Conservation (phyloP, 2,797 vertebrate species). For the Varecia variegata region DNA sequence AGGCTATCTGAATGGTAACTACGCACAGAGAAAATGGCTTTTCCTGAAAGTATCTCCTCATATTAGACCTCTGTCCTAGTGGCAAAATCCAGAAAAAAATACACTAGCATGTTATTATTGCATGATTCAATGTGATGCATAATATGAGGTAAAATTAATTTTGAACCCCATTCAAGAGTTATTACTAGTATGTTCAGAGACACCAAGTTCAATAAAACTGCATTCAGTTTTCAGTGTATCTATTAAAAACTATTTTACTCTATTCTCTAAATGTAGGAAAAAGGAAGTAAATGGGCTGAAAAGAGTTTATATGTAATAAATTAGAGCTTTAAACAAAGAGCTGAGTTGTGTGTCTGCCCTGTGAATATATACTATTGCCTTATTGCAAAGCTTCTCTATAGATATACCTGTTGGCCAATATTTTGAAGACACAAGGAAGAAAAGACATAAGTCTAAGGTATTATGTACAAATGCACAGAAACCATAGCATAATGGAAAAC, state of each 20-base stretch:
- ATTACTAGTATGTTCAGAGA: constrained; percentile 14
- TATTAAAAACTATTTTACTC: not conserved
- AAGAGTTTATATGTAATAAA: not conserved
- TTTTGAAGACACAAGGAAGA: not conserved
- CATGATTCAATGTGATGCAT: not conserved
- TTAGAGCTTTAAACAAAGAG: constrained; percentile 36
- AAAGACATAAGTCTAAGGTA: not conserved
- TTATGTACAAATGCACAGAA: not conserved
- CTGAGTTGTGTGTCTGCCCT: not conserved
- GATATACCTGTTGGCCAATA: not conserved
- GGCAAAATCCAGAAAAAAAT: constrained; percentile 19
- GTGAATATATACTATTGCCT: not conserved
- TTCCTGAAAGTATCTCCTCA: not conserved
- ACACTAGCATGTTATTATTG: not conserved
- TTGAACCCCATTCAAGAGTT: not conserved
- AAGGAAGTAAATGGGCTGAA: not conserved
- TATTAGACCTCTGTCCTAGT: not conserved
- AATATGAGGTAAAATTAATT: constrained; percentile 5
- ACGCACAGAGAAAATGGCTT: not conserved
- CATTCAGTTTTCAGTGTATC: not conserved
- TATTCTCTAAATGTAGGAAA: constrained; percentile 13
- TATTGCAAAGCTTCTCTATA: not conserved
- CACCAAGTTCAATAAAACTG: not conserved
- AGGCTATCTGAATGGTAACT: not conserved
- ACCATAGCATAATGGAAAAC: not conserved